Percentiles rank a stretch among this genome's conserved stretches.
phyloP scores from a whole-genome alignment of 2,797 vertebrate species.

The Lutra lutra region DNA sequence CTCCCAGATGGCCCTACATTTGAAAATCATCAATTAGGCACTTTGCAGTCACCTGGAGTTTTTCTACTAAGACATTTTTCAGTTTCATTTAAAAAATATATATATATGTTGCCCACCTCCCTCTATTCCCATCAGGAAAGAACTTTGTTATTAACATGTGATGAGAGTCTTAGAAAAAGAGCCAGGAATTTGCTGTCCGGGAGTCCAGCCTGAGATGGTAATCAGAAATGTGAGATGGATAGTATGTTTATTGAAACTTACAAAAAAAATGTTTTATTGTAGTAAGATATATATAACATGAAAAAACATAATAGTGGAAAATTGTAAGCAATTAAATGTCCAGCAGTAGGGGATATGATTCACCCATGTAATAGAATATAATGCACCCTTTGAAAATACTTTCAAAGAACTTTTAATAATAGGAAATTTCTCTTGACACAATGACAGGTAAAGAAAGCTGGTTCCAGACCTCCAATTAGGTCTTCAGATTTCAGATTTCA shows the following conservation, averaged over 20 bases:
- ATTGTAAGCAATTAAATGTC: slow-evolving; percentile 13
- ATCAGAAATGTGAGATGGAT: background rate
- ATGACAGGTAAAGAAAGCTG: background rate
- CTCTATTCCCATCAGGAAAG: background rate
- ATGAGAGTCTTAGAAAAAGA: background rate
- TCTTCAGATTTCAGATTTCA: slow-evolving; percentile 30
- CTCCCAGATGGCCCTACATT: slow-evolving; percentile 39
- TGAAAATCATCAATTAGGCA: slow-evolving; percentile 43
- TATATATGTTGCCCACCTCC: background rate
- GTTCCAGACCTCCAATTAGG: background rate
- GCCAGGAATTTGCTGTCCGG: background rate
- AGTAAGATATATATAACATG: slow-evolving; percentile 21
- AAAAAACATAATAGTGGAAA: slow-evolving; percentile 38
- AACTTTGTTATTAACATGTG: background rate
- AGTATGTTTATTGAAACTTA: slow-evolving; percentile 34
- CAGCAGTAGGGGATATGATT: background rate
- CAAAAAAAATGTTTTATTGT: background rate
- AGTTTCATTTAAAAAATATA: background rate
- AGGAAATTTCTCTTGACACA: slow-evolving; percentile 23
- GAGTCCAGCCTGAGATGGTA: background rate
- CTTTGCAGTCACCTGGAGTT: background rate
- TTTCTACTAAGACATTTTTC: slow-evolving; percentile 33
- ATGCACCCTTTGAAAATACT: slow-evolving; percentile 27
- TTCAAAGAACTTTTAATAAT: slow-evolving; percentile 27
- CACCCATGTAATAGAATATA: background rate